Evolutionary conservation across 2,113 vertebrate genomes (phyloP).

Genomic region (Cettia cetti): DNA sequence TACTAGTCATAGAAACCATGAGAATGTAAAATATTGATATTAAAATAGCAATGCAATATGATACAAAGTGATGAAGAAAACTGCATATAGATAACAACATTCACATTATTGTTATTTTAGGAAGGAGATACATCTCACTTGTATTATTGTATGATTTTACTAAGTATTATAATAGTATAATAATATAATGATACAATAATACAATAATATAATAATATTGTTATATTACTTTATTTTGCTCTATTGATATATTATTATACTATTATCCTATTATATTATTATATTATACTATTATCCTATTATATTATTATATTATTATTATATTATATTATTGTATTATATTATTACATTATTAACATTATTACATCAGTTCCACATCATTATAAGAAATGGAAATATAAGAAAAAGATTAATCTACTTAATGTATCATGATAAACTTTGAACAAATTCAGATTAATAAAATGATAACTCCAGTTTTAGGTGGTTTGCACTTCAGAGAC

Average conservation of each 20-base stretch:
- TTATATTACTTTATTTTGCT: no score
- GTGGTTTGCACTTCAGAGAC: background rate
- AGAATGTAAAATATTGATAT: background rate
- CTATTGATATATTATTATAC: no score
- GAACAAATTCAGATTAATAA: background rate
- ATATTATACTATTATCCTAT: no score
- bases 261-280: background rate
- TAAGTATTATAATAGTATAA: background rate
- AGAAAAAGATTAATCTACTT: background rate
- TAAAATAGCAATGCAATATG: background rate
- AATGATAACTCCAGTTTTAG: background rate
- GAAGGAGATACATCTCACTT: background rate
- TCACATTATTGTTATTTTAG: background rate
- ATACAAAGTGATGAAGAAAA: background rate
- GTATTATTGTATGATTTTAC: background rate
- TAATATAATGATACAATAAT: no score
- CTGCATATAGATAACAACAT: background rate
- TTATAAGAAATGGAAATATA: background rate
- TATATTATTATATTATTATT: no score
- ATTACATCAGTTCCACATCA: background rate
- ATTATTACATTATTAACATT: background rate
- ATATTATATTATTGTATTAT: no score
- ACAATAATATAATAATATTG: no score
- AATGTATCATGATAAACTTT: background rate
- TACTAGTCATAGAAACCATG: background rate